phyloP scores from a whole-genome alignment of 2,888 invertebrate species.

The Cerceris ruficornis region DNA sequence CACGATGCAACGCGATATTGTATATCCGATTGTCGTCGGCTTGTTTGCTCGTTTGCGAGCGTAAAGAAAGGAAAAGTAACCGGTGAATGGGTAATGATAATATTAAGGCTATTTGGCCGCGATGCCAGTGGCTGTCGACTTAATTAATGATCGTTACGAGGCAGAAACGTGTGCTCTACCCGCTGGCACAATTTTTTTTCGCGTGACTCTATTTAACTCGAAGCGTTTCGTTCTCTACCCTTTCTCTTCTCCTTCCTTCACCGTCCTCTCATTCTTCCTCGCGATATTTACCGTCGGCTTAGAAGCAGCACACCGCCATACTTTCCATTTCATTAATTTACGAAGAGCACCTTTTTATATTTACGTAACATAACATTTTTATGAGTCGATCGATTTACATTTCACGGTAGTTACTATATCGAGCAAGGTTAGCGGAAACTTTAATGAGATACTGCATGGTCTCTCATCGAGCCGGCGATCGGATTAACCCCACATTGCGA shows the following conservation, averaged over 20 bases:
- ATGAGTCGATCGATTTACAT: too few species aligned
- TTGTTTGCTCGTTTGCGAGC: not conserved
- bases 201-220: not conserved
- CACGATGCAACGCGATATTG: not conserved
- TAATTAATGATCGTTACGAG: slow-evolving; percentile 49
- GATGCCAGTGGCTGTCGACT: slow-evolving; percentile 45
- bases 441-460: slow-evolving; percentile 3
- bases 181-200: slow-evolving; percentile 18
- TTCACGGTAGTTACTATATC: not conserved
- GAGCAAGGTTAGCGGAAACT: slow-evolving; percentile 17
- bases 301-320: too few species aligned
- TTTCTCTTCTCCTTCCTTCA: not conserved
- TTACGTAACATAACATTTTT: too few species aligned
- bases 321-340: too few species aligned
- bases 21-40: slow-evolving; percentile 3
- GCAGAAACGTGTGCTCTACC: slow-evolving; percentile 1
- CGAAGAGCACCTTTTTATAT: too few species aligned
- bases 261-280: too few species aligned
- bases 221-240: not conserved
- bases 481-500: not conserved
- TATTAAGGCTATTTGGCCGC: slow-evolving; percentile 14
- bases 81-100: slow-evolving; percentile 17
- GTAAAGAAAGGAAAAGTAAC: not conserved
- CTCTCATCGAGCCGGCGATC: not conserved
- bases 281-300: too few species aligned